Conservation (phyloP, 2,888 invertebrate species). For the Toxonevra muliebris region DNA sequence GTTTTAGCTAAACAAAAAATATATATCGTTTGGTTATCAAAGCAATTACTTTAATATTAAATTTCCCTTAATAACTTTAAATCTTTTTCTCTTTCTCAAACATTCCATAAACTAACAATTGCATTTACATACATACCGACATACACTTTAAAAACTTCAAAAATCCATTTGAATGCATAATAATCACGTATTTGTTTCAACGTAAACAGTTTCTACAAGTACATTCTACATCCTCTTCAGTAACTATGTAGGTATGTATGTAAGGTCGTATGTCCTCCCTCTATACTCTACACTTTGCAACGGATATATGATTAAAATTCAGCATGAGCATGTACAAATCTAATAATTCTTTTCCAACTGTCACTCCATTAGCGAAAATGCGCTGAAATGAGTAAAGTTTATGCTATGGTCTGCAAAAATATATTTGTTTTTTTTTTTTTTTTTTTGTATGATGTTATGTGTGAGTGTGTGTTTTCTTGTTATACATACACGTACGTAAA, state of each 20-base stretch:
- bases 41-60: too few species aligned
- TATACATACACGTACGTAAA: background rate
- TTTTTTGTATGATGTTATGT: background rate
- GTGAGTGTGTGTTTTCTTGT: background rate
- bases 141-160: background rate
- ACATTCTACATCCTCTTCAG: too few species aligned
- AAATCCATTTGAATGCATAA: conserved; percentile 10
- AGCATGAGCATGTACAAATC: conserved; percentile 46
- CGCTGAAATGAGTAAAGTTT: conserved; percentile 39
- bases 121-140: too few species aligned
- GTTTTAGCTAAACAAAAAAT: too few species aligned
- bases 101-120: too few species aligned
- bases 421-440: background rate
- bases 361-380: conserved; percentile 45
- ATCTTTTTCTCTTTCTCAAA: too few species aligned
- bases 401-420: background rate
- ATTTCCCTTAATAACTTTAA: too few species aligned
- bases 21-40: too few species aligned
- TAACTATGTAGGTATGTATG: too few species aligned
- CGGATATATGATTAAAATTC: conserved; percentile 38
- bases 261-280: too few species aligned
- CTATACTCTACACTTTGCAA: too few species aligned
- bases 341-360: conserved; percentile 51
- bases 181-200: conserved; percentile 8
- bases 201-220: too few species aligned